phyloP scores from a whole-genome alignment of 2,888 invertebrate genomes.

The Epsilonema sp. region DNA sequence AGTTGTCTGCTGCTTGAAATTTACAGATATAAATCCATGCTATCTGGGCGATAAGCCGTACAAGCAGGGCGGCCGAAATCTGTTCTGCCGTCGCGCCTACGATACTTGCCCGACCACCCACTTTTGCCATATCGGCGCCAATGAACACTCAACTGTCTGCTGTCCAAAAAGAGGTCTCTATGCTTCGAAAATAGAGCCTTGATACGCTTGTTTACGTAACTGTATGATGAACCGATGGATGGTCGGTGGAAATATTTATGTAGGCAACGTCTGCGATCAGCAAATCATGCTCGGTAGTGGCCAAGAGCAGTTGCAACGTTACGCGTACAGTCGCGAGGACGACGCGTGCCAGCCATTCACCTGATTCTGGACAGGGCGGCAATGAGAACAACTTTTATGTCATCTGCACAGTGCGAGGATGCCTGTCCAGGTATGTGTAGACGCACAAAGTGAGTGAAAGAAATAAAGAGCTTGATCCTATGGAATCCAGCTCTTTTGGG shows the following conservation, averaged over 20 bases:
- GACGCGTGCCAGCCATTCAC: constrained; percentile 5
- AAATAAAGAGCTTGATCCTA: not conserved
- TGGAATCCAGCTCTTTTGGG: not conserved
- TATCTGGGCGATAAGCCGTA: no score
- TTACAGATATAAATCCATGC: no score
- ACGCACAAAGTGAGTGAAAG: not conserved
- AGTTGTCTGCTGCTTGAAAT: no score
- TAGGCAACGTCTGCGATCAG: constrained; percentile 4
- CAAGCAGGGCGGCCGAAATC: no score
- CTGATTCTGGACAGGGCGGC: constrained; percentile 8
- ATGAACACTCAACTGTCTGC: constrained; percentile 9
- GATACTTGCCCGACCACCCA: constrained; percentile 11
- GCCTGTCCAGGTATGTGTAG: constrained; percentile 9
- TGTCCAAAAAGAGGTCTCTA: constrained; percentile 10
- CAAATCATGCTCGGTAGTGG: constrained; percentile 4
- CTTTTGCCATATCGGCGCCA: constrained; percentile 8
- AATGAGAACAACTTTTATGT: constrained; percentile 10
- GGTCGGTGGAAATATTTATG: no score
- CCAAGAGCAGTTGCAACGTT: not conserved
- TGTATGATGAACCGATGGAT: no score
- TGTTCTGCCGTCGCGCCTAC: no score
- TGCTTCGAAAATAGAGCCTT: not conserved
- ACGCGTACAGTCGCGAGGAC: not conserved
- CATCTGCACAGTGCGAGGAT: constrained; percentile 1
- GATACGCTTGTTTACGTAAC: not conserved